These are phyloP conservation scores for Drosophila nr. fundita DNA, from an alignment of 2,888 invertebrate species.

Conservation along the genomic window DNA sequence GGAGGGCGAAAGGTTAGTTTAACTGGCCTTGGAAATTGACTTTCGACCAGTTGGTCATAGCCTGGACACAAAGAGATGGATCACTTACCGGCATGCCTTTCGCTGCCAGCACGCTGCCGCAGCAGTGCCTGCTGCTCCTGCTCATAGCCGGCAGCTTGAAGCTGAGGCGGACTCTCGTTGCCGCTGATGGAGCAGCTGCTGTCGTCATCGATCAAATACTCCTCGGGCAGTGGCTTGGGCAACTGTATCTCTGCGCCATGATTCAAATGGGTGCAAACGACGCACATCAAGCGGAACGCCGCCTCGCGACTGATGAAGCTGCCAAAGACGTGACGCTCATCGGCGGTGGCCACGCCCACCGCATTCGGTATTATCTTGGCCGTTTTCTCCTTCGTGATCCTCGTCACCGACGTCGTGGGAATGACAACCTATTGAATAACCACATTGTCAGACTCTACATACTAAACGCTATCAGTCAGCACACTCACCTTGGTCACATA, in stretches of 20 bases:
- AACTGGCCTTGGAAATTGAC: too few relatives aligned
- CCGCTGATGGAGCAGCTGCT: constrained; percentile 87
- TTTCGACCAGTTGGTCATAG: not conserved
- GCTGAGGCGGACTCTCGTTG: constrained; percentile 85
- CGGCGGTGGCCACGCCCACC: constrained; percentile 92
- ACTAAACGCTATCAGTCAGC: too few relatives aligned
- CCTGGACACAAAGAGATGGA: not conserved
- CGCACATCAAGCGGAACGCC: constrained; percentile 94
- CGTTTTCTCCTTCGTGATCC: constrained; percentile 96
- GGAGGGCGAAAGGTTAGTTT: not conserved
- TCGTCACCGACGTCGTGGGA: constrained; percentile 93
- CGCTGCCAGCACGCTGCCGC: constrained; percentile 37
- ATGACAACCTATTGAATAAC: constrained; percentile 88
- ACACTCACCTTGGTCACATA: constrained; percentile 94
- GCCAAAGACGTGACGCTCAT: constrained; percentile 95
- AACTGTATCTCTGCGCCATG: constrained; percentile 80
- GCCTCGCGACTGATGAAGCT: constrained; percentile 95
- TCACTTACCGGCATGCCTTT: constrained; percentile 71
- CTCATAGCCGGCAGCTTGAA: constrained; percentile 36
- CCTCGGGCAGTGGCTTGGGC: constrained; percentile 77
- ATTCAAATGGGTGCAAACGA: constrained; percentile 90
- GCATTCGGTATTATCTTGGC: constrained; percentile 98
- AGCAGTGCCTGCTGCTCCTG: constrained; percentile 39
- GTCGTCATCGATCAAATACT: constrained; percentile 86
- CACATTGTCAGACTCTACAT: not conserved